phyloP scores from a whole-genome alignment of 2,113 vertebrate genomes.

The Psittacula cyanocephala region DNA sequence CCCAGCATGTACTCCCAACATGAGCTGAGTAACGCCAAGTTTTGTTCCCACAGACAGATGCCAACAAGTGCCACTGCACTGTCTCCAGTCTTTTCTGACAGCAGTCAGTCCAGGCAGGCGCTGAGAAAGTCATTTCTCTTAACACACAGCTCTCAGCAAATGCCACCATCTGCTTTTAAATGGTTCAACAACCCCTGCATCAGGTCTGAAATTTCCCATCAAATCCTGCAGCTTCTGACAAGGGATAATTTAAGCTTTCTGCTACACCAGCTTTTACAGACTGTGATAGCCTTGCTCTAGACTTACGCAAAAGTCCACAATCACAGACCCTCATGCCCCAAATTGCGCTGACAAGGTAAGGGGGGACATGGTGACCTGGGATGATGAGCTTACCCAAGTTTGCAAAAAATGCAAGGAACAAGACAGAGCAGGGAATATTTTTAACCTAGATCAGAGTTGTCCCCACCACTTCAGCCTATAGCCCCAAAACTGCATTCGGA shows the following conservation, averaged over 20 bases:
- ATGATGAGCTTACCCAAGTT: neutral
- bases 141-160: neutral
- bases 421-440: neutral
- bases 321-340: neutral
- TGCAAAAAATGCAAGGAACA: neutral
- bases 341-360: neutral
- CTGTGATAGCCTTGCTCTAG: neutral
- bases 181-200: neutral
- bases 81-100: neutral
- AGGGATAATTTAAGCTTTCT: neutral
- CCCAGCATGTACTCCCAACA: neutral
- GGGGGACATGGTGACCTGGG: neutral
- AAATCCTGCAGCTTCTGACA: neutral
- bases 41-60: conserved; percentile 9
- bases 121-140: neutral
- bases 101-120: neutral
- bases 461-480: neutral
- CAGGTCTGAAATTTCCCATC: neutral
- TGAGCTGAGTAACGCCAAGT: neutral
- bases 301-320: fast-evolving
- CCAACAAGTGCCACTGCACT: neutral
- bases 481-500: neutral
- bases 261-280: neutral
- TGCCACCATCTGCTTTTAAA: conserved; percentile 4
- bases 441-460: neutral